phyloP scores from a whole-genome alignment of 1,140 invertebrate genomes.

The Calycopis cecrops region DNA sequence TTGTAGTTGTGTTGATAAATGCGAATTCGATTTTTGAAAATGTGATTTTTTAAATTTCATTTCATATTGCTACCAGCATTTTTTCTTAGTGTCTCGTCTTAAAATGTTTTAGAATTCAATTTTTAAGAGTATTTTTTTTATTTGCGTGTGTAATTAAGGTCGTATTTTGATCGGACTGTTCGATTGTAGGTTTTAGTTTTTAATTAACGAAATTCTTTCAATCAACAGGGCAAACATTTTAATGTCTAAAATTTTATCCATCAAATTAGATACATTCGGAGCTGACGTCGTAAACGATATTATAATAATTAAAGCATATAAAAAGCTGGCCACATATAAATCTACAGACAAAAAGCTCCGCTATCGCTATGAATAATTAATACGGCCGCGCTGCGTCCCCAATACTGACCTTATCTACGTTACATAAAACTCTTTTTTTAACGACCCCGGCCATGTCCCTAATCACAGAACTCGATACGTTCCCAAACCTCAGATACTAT shows the following conservation, averaged over 20 bases:
- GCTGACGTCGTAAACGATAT: constrained; percentile 16
- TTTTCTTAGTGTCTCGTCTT: no score
- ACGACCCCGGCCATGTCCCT: constrained; percentile 3
- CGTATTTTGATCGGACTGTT: no score
- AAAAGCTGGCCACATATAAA: constrained; percentile 54
- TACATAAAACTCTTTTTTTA: constrained; percentile 43
- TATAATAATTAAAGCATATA: constrained; percentile 26
- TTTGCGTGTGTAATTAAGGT: no score
- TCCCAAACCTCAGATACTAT: not conserved
- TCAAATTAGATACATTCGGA: constrained; percentile 16
- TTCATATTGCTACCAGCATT: no score
- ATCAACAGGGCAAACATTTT: no score
- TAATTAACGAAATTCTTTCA: no score
- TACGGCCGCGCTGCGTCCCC: constrained; percentile 20
- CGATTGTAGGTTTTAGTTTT: no score
- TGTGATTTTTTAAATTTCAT: no score
- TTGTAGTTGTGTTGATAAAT: no score
- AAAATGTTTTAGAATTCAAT: no score
- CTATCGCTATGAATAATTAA: constrained; percentile 60
- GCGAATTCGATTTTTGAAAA: no score
- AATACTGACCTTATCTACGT: constrained; percentile 37
- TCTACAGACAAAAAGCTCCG: constrained; percentile 49
- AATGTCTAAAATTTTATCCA: constrained; percentile 5
- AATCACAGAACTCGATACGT: constrained; percentile 11
- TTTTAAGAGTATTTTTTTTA: no score